Evolutionary conservation across 1,140 invertebrate species (phyloP), one percentile per base, ranked within the genome.

Genomic region (Nephila pilipes): DNA sequence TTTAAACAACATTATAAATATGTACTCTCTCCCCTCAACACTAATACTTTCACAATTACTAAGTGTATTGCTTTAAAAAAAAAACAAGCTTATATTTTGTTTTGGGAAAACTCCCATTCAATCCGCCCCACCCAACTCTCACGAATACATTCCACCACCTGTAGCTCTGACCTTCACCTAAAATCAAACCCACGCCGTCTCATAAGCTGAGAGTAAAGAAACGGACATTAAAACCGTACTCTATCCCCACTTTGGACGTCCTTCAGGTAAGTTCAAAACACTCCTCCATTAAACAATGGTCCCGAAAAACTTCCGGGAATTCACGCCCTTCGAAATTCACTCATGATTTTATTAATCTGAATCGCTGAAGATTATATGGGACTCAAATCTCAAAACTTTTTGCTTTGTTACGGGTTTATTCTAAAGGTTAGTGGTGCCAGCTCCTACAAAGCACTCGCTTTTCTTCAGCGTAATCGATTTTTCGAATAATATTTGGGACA

Each of bases 111-210:
- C 87, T 75, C 87, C 87, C 87, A 75, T 75, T 54, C 38, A 32
- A 20, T 46, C 63, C 12, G 63, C 87, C 63, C 87, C 87, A 88
- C 87, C 87, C 58, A 46, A n/a, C 87, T 88, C 87, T 88, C 87
- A 88, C 87, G 87, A 88, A 46, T 32, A 75, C 60, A 88, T 75
- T 55, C 46, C 18, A 29, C 38, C 81, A 83, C 36, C 87, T 88
- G 87, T 88, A 36, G 60, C 36, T 38, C 16, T 32, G 87, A 88
- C 87, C 87, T 88, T 88, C 87, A 88, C 87, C 87, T 75, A 88
- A 63, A 88, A 55, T 55, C 20, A 63, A 14, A 75, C 36, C 58
- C 87, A 60, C 55, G 55, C 36, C 22, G n/a, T 69, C 63, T 69
- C 85, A 10, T 32, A 38, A 36, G 46, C 79, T 36, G 46, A n/a